Base-by-base conservation (phyloP, 2,113 vertebrate genomes). In the Macheiramphus alcinus region DNA sequence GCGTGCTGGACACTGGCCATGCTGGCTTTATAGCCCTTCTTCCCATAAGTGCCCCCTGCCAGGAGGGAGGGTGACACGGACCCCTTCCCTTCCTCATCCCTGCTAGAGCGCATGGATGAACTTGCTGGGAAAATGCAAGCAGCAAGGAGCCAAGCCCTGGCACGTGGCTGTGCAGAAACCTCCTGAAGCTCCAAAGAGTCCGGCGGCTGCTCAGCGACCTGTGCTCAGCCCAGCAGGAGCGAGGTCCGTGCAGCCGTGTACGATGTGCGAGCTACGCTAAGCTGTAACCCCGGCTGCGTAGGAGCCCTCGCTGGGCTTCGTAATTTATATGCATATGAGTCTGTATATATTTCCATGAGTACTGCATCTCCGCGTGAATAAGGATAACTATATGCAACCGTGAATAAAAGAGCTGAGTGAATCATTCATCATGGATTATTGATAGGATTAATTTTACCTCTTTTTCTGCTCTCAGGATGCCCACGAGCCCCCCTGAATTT, bases 401-500 rank as follows among this genome's bases (percentile, higher is more conserved):
- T 84, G 92, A 96, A 82, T 82, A 89, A 79, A 50, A 78, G 81
- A 88, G 76, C 88, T 1, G 40, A 96, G 90, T 96, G 95, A 96
- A 94, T 97, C 88, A 90, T 65, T 95, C 88, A 71, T 74, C 95
- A 74, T 55, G 82, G 94, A 84, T 92, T 95, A 97, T 84, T 92
- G 96, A 95, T 89, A 89, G 80, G 68, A 95, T 92, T 92, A 40
- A 92, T 97, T 96, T 91, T 75, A 85, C 92, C 73, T 96, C 90
- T 88, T 92, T 38, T 68, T 72, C 94, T 95, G 62, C 74, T 75
- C 70, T 68, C 84, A 65, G 70, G n/a, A 89, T 96, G 86, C 94
- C 72, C 76, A 89, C 47, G 22, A 94, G 12, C 53, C 65, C 73
- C 59, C 47, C 83, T 2, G 13, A 74, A 87, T 90, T 84, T 80